Percentiles rank a stretch among this genome's conserved stretches.
These are phyloP conservation scores for Ellobius talpinus DNA, from an alignment of 2,113 vertebrate genomes.

Conservation along the genomic window DNA sequence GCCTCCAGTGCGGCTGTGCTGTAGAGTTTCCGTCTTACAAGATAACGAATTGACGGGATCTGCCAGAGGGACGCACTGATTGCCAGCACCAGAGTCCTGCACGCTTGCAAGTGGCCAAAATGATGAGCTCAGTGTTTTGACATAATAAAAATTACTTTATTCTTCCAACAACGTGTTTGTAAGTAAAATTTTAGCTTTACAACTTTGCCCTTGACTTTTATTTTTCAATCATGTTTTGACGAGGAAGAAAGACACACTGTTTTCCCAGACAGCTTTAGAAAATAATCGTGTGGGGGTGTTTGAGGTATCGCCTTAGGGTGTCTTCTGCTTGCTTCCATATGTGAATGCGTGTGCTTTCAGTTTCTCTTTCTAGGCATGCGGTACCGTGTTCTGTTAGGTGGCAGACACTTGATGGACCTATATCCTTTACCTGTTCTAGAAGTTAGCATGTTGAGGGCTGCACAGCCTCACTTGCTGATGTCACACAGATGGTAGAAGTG, in stretches of 20 bases:
- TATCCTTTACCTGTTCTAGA: background rate
- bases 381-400: background rate
- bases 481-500: background rate
- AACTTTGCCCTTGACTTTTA: background rate
- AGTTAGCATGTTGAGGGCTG: background rate
- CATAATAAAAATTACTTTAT: constrained; percentile 2
- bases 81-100: background rate
- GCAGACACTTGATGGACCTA: background rate
- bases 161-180: background rate
- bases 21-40: background rate
- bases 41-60: background rate
- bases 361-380: background rate
- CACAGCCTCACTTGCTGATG: background rate
- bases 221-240: constrained; percentile 44
- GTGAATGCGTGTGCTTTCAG: background rate
- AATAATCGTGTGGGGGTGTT: background rate
- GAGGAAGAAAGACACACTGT: constrained; percentile 13
- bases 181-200: constrained; percentile 18
- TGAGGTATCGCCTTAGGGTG: background rate
- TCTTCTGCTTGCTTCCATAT: background rate
- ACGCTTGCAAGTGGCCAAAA: background rate
- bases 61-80: background rate
- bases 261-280: constrained; percentile 3
- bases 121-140: background rate
- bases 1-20: accelerated